Evolutionary conservation across 2,888 invertebrate genomes (phyloP).

Genomic region (Coleophora deauratella): DNA sequence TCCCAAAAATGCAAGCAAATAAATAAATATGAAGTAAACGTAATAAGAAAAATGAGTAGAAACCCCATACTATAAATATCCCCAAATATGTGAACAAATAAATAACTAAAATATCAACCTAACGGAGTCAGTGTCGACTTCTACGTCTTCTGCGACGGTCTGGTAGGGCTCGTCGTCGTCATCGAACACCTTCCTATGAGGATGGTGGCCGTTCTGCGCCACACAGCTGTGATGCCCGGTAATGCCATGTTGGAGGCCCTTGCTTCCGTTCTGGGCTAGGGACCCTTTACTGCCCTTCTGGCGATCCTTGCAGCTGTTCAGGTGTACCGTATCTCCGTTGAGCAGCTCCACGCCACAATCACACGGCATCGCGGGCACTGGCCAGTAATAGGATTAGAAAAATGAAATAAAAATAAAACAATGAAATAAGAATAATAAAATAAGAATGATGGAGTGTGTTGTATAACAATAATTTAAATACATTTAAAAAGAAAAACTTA

Average conservation of each 20-base stretch:
- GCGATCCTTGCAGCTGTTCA: constrained; percentile 26
- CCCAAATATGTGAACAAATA: too few species aligned
- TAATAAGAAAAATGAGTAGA: too few species aligned
- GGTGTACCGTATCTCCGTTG: constrained; percentile 23
- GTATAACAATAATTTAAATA: too few species aligned
- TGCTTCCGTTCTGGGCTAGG: neutral
- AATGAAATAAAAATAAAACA: constrained; percentile 9
- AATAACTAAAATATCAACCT: constrained; percentile 28
- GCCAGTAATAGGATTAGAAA: constrained; percentile 11
- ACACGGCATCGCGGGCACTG: constrained; percentile 34
- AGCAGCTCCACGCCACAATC: constrained; percentile 30
- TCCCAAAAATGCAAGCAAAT: too few species aligned
- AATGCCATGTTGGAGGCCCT: too few species aligned
- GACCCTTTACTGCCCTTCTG: neutral
- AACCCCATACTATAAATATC: too few species aligned
- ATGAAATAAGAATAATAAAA: constrained; percentile 1
- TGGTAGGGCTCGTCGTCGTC: constrained; percentile 20
- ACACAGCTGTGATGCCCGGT: constrained; percentile 22
- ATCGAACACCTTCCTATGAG: constrained; percentile 40
- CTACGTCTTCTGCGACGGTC: constrained; percentile 3
- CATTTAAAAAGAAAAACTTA: neutral
- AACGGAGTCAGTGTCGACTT: constrained; percentile 24
- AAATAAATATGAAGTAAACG: too few species aligned
- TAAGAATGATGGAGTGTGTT: neutral
- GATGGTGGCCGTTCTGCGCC: constrained; percentile 28